phyloP scores from a whole-genome alignment of 2,888 invertebrate species.

The Ornithoptera priamus region DNA sequence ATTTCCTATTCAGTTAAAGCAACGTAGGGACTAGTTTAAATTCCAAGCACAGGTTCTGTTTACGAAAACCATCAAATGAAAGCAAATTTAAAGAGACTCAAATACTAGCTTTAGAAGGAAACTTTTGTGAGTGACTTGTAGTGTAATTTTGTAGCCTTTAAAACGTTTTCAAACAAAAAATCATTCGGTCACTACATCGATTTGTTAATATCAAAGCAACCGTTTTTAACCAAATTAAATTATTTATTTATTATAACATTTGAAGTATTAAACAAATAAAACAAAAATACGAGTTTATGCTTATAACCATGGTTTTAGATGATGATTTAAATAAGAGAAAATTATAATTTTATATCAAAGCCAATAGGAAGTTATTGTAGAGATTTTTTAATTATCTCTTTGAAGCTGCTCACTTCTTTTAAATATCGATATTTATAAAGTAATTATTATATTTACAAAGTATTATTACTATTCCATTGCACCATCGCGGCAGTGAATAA shows the following conservation, averaged over 20 bases:
- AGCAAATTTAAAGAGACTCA: background rate
- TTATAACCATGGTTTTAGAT: too few relatives aligned
- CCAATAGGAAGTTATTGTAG: too few relatives aligned
- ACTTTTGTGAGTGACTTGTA: background rate
- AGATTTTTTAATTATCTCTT: too few relatives aligned
- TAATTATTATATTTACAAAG: background rate
- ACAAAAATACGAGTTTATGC: too few relatives aligned
- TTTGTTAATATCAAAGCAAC: too few relatives aligned
- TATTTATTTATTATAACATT: too few relatives aligned
- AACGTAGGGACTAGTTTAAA: background rate
- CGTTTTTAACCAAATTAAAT: too few relatives aligned
- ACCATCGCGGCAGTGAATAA: background rate
- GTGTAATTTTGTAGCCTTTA: background rate
- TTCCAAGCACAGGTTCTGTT: constrained; percentile 3
- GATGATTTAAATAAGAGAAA: too few relatives aligned
- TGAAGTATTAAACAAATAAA: too few relatives aligned
- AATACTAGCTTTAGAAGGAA: background rate
- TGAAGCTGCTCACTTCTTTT: background rate
- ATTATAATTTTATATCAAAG: too few relatives aligned
- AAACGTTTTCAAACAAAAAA: background rate
- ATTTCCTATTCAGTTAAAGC: background rate
- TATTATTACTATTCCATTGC: background rate
- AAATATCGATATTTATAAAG: background rate
- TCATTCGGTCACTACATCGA: background rate
- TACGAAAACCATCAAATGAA: constrained; percentile 1